phyloP scores from a whole-genome alignment of 2,113 vertebrate species.

The western clawed frog (Xenopus tropicalis) region UCB_Xtro_10.0 CM004449.2:101833501-101834000 shows the following conservation, averaged over 20 bases:
- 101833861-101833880: conserved; percentile 62
- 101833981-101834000: conserved; percentile 76
- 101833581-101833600: too few species aligned
- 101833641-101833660: neutral
- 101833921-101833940: conserved; percentile 80
- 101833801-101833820: conserved; percentile 47
- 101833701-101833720: too few species aligned
- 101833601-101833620: neutral
- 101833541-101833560: too few species aligned
- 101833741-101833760: neutral
- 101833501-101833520: too few species aligned
- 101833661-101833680: neutral
- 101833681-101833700: too few species aligned
- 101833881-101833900: conserved; percentile 93
- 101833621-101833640: neutral
- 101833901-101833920: conserved; percentile 95
- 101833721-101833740: neutral
- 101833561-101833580: too few species aligned
- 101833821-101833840: conserved; percentile 43
- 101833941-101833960: conserved; percentile 75
- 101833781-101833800: neutral
- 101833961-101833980: conserved; percentile 83
- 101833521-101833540: too few species aligned
- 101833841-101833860: conserved; percentile 59
- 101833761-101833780: neutral